Conservation (phyloP, 2,888 invertebrate genomes). For the Cheiracanthium punctorium region DNA sequence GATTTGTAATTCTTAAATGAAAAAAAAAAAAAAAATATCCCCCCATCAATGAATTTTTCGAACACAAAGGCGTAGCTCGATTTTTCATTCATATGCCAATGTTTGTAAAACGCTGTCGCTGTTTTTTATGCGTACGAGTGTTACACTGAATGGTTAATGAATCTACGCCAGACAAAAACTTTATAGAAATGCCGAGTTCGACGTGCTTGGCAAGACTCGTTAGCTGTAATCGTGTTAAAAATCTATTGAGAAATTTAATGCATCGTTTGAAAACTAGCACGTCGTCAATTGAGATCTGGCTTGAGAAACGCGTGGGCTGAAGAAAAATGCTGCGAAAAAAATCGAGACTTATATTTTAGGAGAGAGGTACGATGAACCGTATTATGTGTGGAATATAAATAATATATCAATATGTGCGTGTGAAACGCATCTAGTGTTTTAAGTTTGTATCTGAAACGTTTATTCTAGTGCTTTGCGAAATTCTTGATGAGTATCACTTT, state of each 20-base stretch:
- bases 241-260: neutral
- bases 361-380: no score
- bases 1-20: slow-evolving; percentile 38
- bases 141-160: slow-evolving; percentile 38
- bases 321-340: neutral
- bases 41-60: neutral
- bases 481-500: no score
- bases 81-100: slow-evolving; percentile 34
- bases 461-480: no score
- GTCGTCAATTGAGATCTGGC: neutral
- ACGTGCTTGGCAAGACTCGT: slow-evolving; percentile 1
- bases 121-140: slow-evolving; percentile 17
- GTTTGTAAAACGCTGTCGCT: neutral
- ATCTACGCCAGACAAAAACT: slow-evolving; percentile 32
- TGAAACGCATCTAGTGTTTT: no score
- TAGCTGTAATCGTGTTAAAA: neutral
- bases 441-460: no score
- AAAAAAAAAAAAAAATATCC: no score
- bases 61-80: slow-evolving; percentile 22
- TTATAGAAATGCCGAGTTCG: slow-evolving; percentile 13
- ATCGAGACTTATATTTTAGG: no score
- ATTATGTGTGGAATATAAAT: no score
- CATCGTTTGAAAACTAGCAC: neutral
- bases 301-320: neutral
- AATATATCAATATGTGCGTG: no score